A percentile compares a stretch with the other conserved stretches of the same genome.
phyloP scores from a whole-genome alignment of 92 coral and sea anemone genomes.

The Epizoanthus illoricatus region DNA sequence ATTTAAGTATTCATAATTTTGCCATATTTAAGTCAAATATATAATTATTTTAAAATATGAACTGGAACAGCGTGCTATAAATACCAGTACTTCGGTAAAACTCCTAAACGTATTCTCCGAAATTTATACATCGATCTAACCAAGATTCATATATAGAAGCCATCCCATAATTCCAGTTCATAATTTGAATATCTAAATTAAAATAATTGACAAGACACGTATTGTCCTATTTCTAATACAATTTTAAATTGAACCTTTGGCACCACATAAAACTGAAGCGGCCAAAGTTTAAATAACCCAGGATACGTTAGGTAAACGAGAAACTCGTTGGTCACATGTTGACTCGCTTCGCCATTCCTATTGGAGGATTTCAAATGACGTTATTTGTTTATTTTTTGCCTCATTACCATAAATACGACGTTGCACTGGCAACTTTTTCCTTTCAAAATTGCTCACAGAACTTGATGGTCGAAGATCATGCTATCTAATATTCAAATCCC shows the following conservation, averaged over 20 bases:
- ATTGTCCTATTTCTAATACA: background rate
- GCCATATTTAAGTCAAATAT: constrained; percentile 15
- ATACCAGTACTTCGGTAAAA: background rate
- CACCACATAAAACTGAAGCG: constrained; percentile 21
- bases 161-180: background rate
- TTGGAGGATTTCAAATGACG: too few species aligned
- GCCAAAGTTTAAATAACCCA: too few species aligned
- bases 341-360: too few species aligned
- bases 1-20: background rate
- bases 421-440: too few species aligned
- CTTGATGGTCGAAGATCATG: too few species aligned
- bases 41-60: constrained; percentile 10
- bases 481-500: too few species aligned
- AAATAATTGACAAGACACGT: background rate
- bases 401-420: too few species aligned
- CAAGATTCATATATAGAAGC: constrained; percentile 8
- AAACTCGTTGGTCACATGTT: too few species aligned
- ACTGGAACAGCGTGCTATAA: background rate
- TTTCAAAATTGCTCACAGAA: too few species aligned
- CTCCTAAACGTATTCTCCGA: background rate
- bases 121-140: background rate
- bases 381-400: too few species aligned
- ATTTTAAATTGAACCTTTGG: background rate
- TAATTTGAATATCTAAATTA: background rate
- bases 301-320: too few species aligned